Conservation (phyloP, 2,888 invertebrate genomes). For the Eilema sororculum region DNA sequence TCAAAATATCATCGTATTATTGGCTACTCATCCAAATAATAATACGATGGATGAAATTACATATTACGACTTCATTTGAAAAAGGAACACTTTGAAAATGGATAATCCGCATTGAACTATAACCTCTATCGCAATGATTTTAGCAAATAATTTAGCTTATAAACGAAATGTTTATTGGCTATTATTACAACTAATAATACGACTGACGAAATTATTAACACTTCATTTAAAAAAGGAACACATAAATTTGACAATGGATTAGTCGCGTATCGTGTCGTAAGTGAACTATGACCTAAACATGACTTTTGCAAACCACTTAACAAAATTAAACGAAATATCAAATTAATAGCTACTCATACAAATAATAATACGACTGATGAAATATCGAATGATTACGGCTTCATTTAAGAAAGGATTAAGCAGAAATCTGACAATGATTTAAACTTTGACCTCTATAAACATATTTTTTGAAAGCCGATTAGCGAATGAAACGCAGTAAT, state of each 20-base stretch:
- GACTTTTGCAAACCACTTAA: neutral
- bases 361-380: neutral
- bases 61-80: neutral
- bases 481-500: neutral
- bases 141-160: neutral
- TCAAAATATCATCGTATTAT: neutral
- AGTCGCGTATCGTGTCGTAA: neutral
- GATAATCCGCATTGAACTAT: neutral
- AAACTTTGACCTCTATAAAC: neutral
- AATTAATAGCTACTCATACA: neutral
- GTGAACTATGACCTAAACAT: conserved; percentile 2
- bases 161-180: neutral
- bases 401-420: neutral
- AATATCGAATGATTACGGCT: neutral
- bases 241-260: neutral
- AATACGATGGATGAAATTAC: neutral
- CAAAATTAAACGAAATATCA: neutral
- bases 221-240: conserved; percentile 1
- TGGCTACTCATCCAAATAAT: neutral
- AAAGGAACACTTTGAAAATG: neutral
- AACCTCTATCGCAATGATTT: neutral
- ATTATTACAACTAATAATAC: neutral
- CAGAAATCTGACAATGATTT: neutral
- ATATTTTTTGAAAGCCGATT: neutral
- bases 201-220: neutral